Conservation (phyloP, 2,888 invertebrate genomes). For the Gortyna flavago region DNA sequence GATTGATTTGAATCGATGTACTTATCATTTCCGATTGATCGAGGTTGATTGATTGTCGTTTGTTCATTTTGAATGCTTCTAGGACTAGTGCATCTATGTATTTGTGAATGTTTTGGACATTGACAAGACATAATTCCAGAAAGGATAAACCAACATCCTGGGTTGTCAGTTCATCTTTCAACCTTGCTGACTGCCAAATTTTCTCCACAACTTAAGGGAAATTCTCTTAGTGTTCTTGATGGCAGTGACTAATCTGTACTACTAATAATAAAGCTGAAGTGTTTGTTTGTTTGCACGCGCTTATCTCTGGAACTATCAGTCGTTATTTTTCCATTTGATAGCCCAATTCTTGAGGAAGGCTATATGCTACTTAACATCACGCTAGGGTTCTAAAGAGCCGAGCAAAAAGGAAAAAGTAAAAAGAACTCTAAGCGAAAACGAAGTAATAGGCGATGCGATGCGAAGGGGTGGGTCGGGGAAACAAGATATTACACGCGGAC, state of each 20-base stretch:
- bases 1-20: conserved; percentile 64
- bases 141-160: not conserved
- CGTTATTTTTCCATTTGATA: not conserved
- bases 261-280: not conserved
- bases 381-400: not conserved
- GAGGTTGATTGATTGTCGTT: conserved; percentile 49
- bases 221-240: not conserved
- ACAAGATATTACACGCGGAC: no score
- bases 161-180: not conserved
- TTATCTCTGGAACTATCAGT: not conserved
- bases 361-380: not conserved
- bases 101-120: not conserved
- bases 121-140: not conserved
- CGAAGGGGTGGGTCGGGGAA: not conserved
- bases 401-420: not conserved
- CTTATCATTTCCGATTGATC: conserved; percentile 47
- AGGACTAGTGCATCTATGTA: not conserved
- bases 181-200: not conserved
- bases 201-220: not conserved
- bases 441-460: not conserved
- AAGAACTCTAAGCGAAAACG: not conserved
- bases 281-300: not conserved
- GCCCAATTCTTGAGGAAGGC: not conserved
- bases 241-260: not conserved
- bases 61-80: conserved; percentile 25